Evolutionary conservation across 2,797 vertebrate genomes (phyloP), one percentile per base, ranked within the genome.

Genomic region (Merluccius polli): DNA sequence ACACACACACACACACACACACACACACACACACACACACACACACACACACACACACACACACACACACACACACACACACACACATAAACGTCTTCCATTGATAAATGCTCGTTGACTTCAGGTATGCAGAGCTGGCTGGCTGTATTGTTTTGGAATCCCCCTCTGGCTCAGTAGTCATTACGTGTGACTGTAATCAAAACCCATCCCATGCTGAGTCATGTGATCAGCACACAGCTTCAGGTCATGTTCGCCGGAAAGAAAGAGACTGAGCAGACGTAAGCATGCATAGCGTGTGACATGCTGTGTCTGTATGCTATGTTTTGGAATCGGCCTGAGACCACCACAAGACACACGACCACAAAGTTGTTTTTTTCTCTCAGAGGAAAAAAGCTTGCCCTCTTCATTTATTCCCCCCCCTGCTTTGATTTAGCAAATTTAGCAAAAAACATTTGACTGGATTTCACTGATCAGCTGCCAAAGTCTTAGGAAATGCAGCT

Each of bases 151-250:
- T 81, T 77, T 81, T 69, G 69, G 69, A 35, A 80, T 72, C 78
- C 72, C 79, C 75, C 63, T 12, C 27, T 69, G 73, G 70, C 67
- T 63, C 71, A 18, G 29, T 27, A 33, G 48, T 36, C 59, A 27
- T 65, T 24, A 65, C 24, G 59, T 65, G 72, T 73, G 72, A 59
- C 52, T 38, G 31, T 74, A 65, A 65, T 16, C 31, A 29, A 33
- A 12, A 8, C 13, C 52, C 21, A 65, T 80, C 76, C 81, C 24
- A 9, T 88, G 63, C 65, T 74, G 7, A 36, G 78, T 87, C 81
- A 86, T 86, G 84, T 88, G 89, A 79, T 72, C 48, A 31, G 33
- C 33, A 59, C 15, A 41, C 76, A 31, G 35, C 63, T 44, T 68
- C 21, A 16, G 63, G 71, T 31, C 44, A 33, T 12, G 16, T 12